Evolutionary conservation across 2,888 invertebrate genomes (phyloP).

Genomic region (Plebejus anna): DNA sequence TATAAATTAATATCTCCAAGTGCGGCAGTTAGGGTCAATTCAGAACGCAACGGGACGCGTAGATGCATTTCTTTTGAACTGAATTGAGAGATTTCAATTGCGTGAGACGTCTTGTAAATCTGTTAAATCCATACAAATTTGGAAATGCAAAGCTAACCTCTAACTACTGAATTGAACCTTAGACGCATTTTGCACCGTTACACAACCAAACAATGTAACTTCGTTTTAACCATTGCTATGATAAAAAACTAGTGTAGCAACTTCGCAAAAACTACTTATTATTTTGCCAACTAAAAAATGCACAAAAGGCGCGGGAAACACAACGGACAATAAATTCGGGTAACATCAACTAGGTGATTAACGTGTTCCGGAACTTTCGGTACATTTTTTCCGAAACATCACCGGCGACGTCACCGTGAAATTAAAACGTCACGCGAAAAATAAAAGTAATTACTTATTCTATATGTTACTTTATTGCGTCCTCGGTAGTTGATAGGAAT

Average conservation of each 20-base stretch:
- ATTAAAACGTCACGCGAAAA: slow-evolving; percentile 21
- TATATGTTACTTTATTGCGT: neutral
- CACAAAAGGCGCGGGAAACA: neutral
- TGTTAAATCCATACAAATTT: too few species aligned
- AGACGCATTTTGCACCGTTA: neutral
- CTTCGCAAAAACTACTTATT: neutral
- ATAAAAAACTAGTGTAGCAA: neutral
- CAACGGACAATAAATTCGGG: neutral
- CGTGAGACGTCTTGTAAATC: too few species aligned
- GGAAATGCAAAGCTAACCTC: too few species aligned
- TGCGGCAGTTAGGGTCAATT: too few species aligned
- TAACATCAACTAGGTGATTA: neutral
- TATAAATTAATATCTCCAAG: too few species aligned
- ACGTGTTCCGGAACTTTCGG: slow-evolving; percentile 19
- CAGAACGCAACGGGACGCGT: too few species aligned
- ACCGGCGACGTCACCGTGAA: slow-evolving; percentile 24
- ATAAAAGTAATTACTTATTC: slow-evolving; percentile 23
- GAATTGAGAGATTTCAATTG: too few species aligned
- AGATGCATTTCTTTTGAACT: too few species aligned
- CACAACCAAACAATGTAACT: neutral
- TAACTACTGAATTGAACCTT: too few species aligned
- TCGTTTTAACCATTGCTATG: neutral
- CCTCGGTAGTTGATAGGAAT: neutral
- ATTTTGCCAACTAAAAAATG: neutral
- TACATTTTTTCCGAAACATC: slow-evolving; percentile 19